Evolutionary conservation across 2,797 vertebrate species (phyloP), one percentile per base, ranked within the genome.

Genomic region (Chiloscyllium punctatum): DNA sequence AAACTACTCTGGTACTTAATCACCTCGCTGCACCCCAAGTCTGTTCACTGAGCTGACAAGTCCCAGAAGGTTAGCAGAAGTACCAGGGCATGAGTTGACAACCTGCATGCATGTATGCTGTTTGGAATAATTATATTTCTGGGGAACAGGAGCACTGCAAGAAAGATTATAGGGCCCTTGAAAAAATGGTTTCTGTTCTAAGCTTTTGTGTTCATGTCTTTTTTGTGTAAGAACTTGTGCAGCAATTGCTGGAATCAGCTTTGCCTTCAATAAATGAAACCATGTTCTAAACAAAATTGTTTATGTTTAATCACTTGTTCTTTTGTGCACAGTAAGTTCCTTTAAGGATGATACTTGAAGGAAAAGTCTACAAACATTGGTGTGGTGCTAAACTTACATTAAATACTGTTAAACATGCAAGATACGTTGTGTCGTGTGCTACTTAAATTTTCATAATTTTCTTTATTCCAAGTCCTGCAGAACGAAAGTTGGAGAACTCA

Each of bases 231-330:
- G 98, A 98, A 98, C 92, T 96, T 97, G 95, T 96, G 95, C 97
- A 97, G 98, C 98, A 98, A 98, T 97, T 97, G 98, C 97, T 98
- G 98, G 97, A 98, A 98, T 98, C 98, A 98, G 98, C 98, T 98
- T 98, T 98, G 98, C 98, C 98, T 98, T 99, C 98, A 99, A 99
- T 98, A 98, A 98, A 96, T 98, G 98, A 97, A 98, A 98, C 97
- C 97, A 97, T 98, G 98, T 99, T 98, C 98, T 98, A 98, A 98
- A 97, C 98, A 98, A 96, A 96, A 96, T 21, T 84, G 94, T 95
- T 53, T 95, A 72, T 94, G 94, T 95, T 95, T 95, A 74, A 95
- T 95, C 90, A 74, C 94, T 95, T 77, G 94, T 95, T 95, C 71
- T 74, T 94, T 71, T 84, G 82, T 91, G 71, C 94, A 95, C 51